Base-by-base conservation (phyloP, 2,113 vertebrate genomes). In the Plectropomus leopardus region DNA sequence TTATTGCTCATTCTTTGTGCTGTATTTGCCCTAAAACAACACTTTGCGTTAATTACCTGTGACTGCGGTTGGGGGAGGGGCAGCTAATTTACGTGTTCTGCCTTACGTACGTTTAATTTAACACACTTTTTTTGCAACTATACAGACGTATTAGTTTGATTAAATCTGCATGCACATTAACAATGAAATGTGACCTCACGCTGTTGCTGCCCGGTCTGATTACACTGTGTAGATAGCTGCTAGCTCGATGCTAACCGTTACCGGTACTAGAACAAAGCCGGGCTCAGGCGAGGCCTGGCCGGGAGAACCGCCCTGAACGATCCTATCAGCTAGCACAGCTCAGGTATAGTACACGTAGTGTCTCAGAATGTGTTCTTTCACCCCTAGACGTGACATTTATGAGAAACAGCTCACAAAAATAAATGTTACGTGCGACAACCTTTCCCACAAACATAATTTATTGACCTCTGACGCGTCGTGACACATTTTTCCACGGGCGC, bases 251-350 rank as follows among this genome's bases (percentile, higher is more conserved):
- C 53, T 54, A 54, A 24, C 51, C 84, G 64, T 72, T 7, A n/a
- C 44, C 44, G 44, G 44, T 1, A 45, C 13, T 6, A 83, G 89
- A 92, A 93, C 92, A 93, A 93, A 92, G 91, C 88, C 58, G 48
- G 28, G 48, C 11, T 61, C 19, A 0, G 19, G 34, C n/a, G 40
- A 89, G 91, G 91, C 91, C 88, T 64, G 2, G 68, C 28, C 3
- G 19, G 2, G 8, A 34, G 55, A 82, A 72, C 67, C 65, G 77
- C 75, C 83, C 66, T 83, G 40, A 1, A 19, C 26, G 23, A 6
- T 0, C 36, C 40, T 23, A 5, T 32, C 42, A 11, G 19, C 7
- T n/a, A 0, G 11, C 21, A 40, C 13, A 5, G 3, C 5, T 1
- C 17, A 0, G 42, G 5, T 36, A 17, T 0, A 7, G 14, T 1